Conservation (phyloP, 2,797 vertebrate genomes). For the Cygnus olor region DNA sequence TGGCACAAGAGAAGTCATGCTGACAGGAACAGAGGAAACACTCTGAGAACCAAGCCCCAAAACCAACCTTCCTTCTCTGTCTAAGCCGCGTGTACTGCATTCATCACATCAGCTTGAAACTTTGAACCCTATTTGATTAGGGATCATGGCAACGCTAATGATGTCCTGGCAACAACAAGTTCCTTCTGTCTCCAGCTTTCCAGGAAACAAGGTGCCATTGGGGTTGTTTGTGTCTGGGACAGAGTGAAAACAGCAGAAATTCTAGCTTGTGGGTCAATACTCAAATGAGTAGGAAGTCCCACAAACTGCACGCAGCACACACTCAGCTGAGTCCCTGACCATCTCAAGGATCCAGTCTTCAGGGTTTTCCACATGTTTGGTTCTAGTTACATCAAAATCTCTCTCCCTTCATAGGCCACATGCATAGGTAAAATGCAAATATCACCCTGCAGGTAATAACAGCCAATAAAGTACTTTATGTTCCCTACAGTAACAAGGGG, state of each 20-base stretch:
- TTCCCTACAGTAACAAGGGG: not conserved
- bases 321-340: not conserved
- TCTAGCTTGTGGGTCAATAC: fast-evolving
- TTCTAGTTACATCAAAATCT: not conserved
- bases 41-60: constrained; percentile 15
- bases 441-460: not conserved
- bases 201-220: constrained; percentile 12
- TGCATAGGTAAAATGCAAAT: not conserved
- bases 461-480: not conserved
- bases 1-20: not conserved
- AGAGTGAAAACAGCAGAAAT: not conserved
- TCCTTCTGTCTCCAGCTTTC: not conserved
- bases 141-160: not conserved
- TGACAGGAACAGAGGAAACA: constrained; percentile 23
- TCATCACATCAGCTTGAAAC: not conserved
- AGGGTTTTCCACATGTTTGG: not conserved
- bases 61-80: not conserved
- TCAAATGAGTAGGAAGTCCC: not conserved
- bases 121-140: constrained; percentile 4
- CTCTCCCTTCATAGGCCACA: not conserved
- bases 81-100: not conserved
- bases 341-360: not conserved
- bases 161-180: not conserved
- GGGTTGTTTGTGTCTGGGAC: not conserved
- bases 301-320: not conserved